Percentiles rank a stretch among this genome's conserved stretches.
Evolutionary conservation across 2,888 invertebrate species (phyloP).

Genomic region (Cepaea hortensis): DNA sequence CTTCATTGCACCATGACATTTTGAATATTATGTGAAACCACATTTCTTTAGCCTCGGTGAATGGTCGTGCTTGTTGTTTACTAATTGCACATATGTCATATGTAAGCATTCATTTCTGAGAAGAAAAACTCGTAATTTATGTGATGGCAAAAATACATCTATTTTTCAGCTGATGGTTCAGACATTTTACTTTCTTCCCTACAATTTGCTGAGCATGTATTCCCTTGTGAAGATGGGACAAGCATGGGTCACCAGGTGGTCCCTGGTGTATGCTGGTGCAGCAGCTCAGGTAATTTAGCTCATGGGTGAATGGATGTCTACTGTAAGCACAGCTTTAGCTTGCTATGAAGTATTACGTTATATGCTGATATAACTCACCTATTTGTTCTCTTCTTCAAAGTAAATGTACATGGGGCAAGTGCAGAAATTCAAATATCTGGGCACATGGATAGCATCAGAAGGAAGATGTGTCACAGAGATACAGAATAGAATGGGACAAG

Average conservation of each 20-base stretch:
- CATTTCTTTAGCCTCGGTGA: background rate
- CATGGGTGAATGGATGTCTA: background rate
- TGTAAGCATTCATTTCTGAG: background rate
- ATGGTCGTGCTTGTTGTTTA: background rate
- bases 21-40: too few relatives aligned
- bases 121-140: background rate
- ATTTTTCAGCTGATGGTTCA: constrained; percentile 70
- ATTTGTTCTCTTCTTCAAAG: background rate
- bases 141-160: background rate
- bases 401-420: background rate
- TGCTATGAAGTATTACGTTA: background rate
- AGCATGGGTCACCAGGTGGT: constrained; percentile 69
- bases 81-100: too few relatives aligned
- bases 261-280: constrained; percentile 71
- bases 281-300: constrained; percentile 64
- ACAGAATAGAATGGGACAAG: too few relatives aligned
- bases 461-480: too few relatives aligned
- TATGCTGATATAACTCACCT: background rate
- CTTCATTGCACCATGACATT: too few relatives aligned
- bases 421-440: too few relatives aligned
- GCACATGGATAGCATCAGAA: too few relatives aligned
- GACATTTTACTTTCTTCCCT: constrained; percentile 71
- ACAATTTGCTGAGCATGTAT: constrained; percentile 64
- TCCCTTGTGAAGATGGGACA: constrained; percentile 62
- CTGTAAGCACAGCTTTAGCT: background rate